Percentiles rank a stretch among this genome's conserved stretches.
phyloP scores from a whole-genome alignment of 2,888 invertebrate species.

The Synergus umbraculus region DNA sequence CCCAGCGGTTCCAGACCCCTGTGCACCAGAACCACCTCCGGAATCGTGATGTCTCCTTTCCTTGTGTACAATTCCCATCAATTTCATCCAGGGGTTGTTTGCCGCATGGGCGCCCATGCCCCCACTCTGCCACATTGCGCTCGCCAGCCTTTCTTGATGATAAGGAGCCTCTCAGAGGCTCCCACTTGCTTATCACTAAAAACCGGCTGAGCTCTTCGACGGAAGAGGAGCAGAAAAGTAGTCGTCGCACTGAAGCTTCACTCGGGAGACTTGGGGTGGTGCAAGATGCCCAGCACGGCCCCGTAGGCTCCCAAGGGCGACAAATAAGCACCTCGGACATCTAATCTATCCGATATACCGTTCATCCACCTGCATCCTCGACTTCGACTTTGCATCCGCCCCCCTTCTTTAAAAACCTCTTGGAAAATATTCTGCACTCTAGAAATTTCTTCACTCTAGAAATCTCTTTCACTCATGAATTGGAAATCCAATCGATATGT shows the following conservation, averaged over 20 bases:
- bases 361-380: conserved; percentile 47
- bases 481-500: conserved; percentile 4
- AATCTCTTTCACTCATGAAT: conserved; percentile 16
- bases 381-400: conserved; percentile 43
- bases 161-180: conserved; percentile 69
- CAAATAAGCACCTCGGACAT: conserved; percentile 73
- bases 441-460: conserved; percentile 16
- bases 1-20: conserved; percentile 77
- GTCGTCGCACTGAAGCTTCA: conserved; percentile 38
- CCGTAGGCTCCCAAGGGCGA: conserved; percentile 75
- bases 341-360: conserved; percentile 67
- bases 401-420: conserved; percentile 35
- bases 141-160: conserved; percentile 72
- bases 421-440: conserved; percentile 2
- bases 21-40: conserved; percentile 74
- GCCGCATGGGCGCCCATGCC: conserved; percentile 87
- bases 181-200: conserved; percentile 61
- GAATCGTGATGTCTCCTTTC: conserved; percentile 85
- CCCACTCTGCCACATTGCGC: conserved; percentile 87
- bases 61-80: conserved; percentile 90
- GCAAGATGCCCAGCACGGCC: conserved; percentile 74
- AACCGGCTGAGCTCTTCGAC: conserved; percentile 54
- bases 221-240: conserved; percentile 53
- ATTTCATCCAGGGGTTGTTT: conserved; percentile 90
- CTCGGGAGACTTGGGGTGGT: conserved; percentile 66